Conservation (phyloP, 2,113 vertebrate species). For the Brachionichthys hirsutus region DNA sequence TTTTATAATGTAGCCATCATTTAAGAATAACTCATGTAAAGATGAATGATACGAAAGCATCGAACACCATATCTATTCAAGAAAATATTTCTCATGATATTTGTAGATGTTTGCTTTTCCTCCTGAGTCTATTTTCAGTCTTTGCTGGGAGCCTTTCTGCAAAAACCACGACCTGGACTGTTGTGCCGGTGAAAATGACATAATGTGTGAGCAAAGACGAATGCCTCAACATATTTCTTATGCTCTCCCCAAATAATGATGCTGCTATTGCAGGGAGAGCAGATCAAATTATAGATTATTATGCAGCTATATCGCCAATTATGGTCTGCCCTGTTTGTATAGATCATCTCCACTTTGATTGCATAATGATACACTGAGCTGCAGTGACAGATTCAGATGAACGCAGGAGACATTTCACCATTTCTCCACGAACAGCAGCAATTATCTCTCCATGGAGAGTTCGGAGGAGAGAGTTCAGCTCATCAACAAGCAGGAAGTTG, state of each 20-base stretch:
- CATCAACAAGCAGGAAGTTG: too few relatives aligned
- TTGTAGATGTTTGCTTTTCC: not conserved
- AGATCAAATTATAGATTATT: slow-evolving; percentile 40
- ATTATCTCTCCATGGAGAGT: slow-evolving; percentile 45
- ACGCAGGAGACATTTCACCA: slow-evolving; percentile 45
- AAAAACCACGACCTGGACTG: slow-evolving; percentile 17
- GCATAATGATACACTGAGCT: slow-evolving; percentile 61
- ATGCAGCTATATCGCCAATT: slow-evolving; percentile 43
- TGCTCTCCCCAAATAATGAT: slow-evolving; percentile 40
- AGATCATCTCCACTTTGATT: slow-evolving; percentile 41
- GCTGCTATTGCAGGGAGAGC: slow-evolving; percentile 26
- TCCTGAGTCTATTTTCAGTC: slow-evolving; percentile 32
- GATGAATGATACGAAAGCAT: too few relatives aligned
- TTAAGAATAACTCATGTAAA: too few relatives aligned
- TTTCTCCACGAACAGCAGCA: slow-evolving; percentile 31
- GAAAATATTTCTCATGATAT: not conserved
- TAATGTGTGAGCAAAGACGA: slow-evolving; percentile 41
- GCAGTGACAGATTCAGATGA: slow-evolving; percentile 22
- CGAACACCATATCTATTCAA: too few relatives aligned
- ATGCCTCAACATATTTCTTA: slow-evolving; percentile 52
- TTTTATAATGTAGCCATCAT: too few relatives aligned
- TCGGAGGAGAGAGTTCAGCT: too few relatives aligned
- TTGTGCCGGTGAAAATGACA: slow-evolving; percentile 26
- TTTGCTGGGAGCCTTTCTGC: slow-evolving; percentile 43
- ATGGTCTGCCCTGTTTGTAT: slow-evolving; percentile 49